Evolutionary conservation across 2,113 vertebrate genomes (phyloP).

Genomic region (Elgaria multicarinata): DNA sequence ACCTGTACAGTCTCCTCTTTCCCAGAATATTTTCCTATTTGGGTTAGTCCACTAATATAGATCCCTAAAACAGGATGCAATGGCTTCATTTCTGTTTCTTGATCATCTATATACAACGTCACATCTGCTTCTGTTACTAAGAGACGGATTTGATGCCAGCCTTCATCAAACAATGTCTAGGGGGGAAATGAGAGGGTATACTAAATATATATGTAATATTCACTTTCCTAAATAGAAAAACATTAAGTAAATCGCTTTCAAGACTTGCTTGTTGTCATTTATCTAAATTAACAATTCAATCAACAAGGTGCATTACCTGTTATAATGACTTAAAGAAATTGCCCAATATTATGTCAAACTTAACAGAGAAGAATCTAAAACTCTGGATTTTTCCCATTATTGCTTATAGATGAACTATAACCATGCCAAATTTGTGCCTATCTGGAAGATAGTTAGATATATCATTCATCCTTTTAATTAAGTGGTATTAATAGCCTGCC

Average conservation of each 20-base stretch:
- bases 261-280: background rate
- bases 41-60: constrained; percentile 93
- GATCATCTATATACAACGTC: constrained; percentile 91
- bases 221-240: background rate
- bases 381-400: background rate
- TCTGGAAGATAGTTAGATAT: background rate
- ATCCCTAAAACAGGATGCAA: constrained; percentile 91
- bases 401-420: background rate
- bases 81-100: constrained; percentile 85
- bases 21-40: constrained; percentile 94
- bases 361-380: background rate
- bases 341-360: background rate
- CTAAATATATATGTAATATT: constrained; percentile 13
- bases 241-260: background rate
- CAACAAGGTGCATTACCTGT: background rate
- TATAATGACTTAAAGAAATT: background rate
- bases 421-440: background rate
- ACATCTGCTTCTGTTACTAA: constrained; percentile 92
- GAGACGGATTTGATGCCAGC: constrained; percentile 94
- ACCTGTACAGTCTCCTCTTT: constrained; percentile 96
- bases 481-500: background rate
- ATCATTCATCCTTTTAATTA: background rate
- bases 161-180: constrained; percentile 91
- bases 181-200: constrained; percentile 24
- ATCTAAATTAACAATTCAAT: background rate